Percentiles rank a stretch among this genome's conserved stretches.
Evolutionary conservation across 2,113 vertebrate species (phyloP).

Genomic region (Egretta garzetta): DNA sequence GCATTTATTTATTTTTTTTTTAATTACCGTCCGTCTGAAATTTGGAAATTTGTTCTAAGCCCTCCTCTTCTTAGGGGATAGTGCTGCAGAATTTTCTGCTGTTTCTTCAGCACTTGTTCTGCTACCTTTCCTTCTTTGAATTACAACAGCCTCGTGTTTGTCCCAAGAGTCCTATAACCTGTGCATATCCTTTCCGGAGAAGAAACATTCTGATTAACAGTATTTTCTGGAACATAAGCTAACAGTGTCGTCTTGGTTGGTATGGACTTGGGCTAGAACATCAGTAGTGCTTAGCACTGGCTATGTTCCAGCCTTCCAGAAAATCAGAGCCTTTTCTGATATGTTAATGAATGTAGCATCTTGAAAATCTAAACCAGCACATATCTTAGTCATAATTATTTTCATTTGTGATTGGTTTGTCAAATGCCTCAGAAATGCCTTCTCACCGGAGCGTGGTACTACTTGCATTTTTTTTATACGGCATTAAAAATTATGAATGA

Average conservation of each 20-base stretch:
- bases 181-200: neutral
- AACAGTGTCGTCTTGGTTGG: neutral
- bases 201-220: neutral
- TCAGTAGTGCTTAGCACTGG: neutral
- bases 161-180: neutral
- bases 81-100: neutral
- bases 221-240: neutral
- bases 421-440: neutral
- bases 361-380: neutral
- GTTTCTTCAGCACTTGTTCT: neutral
- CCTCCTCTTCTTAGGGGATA: neutral
- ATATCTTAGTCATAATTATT: neutral
- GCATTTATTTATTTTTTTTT: neutral
- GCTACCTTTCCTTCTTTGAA: neutral
- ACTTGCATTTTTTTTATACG: neutral
- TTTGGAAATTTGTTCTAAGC: neutral
- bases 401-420: neutral
- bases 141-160: neutral
- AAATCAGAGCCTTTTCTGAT: neutral
- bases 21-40: neutral
- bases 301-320: neutral
- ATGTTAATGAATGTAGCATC: neutral
- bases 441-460: neutral
- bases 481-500: conserved; percentile 5
- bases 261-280: neutral